These are phyloP conservation scores for Cistogaster globosa DNA, from an alignment of 2,888 invertebrate species.

Conservation along the genomic window DNA sequence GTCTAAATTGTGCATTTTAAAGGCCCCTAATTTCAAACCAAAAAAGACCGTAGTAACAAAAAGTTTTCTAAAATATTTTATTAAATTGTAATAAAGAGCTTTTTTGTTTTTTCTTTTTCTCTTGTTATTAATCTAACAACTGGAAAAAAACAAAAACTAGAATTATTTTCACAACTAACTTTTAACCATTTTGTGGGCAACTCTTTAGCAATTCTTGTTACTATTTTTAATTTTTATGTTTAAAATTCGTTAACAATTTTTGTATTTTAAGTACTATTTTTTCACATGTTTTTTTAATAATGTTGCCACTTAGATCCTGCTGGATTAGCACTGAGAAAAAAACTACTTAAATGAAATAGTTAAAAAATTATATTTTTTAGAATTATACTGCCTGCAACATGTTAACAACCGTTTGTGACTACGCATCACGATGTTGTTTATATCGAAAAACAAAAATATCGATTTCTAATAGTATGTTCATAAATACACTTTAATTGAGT, in stretches of 20 bases:
- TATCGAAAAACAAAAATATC: too few species aligned
- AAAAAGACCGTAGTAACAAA: conserved; percentile 27
- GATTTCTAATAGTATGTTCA: too few species aligned
- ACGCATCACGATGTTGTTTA: too few species aligned
- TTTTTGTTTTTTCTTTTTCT: conserved; percentile 17
- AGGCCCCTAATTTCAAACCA: conserved; percentile 25
- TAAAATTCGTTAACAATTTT: conserved; percentile 43
- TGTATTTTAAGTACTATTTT: conserved; percentile 36
- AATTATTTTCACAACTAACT: conserved; percentile 69
- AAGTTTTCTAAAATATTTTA: too few species aligned
- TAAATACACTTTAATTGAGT: too few species aligned
- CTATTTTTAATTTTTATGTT: conserved; percentile 44
- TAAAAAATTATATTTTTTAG: not conserved
- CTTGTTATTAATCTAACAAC: conserved; percentile 30
- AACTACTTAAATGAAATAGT: not conserved
- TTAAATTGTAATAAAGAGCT: conserved; percentile 2
- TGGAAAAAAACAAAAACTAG: conserved; percentile 16
- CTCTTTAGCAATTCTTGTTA: conserved; percentile 56
- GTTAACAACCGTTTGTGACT: too few species aligned
- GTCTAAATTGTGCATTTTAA: not conserved
- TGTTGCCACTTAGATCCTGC: conserved; percentile 28
- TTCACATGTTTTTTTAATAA: not conserved
- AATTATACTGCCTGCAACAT: too few species aligned
- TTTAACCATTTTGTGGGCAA: conserved; percentile 69
- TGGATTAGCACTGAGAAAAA: conserved; percentile 41